These are phyloP conservation scores for Laticauda laticaudata DNA, from an alignment of 2,113 vertebrate species.

Conservation along the genomic window DNA sequence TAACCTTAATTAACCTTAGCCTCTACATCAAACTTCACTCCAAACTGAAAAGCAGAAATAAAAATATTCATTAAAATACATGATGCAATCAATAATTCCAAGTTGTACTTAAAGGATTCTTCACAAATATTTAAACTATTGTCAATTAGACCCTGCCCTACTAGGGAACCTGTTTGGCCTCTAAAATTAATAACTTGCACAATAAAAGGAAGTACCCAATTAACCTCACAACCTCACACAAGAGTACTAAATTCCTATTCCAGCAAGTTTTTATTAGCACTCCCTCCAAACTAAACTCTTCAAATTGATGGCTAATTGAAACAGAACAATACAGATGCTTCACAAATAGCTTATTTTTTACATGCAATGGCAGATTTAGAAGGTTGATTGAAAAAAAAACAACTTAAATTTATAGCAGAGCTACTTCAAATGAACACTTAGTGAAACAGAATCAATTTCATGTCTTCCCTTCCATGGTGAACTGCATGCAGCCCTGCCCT, in stretches of 20 bases:
- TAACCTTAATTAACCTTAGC: not conserved
- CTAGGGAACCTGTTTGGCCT: not conserved
- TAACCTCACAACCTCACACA: not conserved
- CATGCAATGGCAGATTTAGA: not conserved
- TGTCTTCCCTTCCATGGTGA: not conserved
- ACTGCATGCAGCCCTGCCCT: not conserved
- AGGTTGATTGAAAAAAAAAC: not conserved
- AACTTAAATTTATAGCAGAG: not conserved
- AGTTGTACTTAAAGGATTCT: not conserved
- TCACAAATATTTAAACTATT: not conserved
- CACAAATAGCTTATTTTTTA: not conserved
- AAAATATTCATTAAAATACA: not conserved
- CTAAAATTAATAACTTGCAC: not conserved
- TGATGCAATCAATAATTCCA: not conserved
- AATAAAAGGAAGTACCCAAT: not conserved
- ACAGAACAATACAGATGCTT: not conserved
- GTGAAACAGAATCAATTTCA: not conserved
- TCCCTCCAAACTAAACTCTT: not conserved
- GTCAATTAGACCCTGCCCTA: not conserved
- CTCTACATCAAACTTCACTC: not conserved
- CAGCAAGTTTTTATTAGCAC: not conserved
- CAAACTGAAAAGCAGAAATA: not conserved
- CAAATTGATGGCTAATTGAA: not conserved
- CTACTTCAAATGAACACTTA: not conserved
- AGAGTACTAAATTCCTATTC: not conserved